Evolutionary conservation across 1,140 invertebrate genomes (phyloP).

Genomic region (Trichonephila clavata): DNA sequence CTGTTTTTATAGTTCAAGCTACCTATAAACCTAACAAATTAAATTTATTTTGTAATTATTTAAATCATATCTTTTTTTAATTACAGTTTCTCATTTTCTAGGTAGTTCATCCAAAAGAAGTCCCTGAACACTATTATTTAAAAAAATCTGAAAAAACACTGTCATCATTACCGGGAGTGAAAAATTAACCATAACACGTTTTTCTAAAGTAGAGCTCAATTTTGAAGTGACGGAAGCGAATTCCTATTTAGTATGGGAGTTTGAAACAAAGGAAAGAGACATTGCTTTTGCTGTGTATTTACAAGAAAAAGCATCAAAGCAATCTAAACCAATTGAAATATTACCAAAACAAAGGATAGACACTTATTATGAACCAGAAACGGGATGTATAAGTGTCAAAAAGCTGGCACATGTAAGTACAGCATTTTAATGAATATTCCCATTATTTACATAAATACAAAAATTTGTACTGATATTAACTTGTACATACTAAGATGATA

Average conservation of each 20-base stretch:
- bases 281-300: slow-evolving; percentile 91
- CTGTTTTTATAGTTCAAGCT: too few species aligned
- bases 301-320: slow-evolving; percentile 80
- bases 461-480: too few species aligned
- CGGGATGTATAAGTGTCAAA: neutral
- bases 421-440: neutral
- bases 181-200: neutral
- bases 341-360: neutral
- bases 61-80: neutral
- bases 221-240: slow-evolving; percentile 85
- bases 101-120: slow-evolving; percentile 88
- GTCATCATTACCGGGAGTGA: neutral
- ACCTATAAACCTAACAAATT: too few species aligned
- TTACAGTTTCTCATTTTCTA: slow-evolving; percentile 79
- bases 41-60: too few species aligned
- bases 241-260: slow-evolving; percentile 90
- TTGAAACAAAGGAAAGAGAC: slow-evolving; percentile 91
- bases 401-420: neutral
- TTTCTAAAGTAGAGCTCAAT: slow-evolving; percentile 81
- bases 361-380: neutral
- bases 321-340: neutral
- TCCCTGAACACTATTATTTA: slow-evolving; percentile 88
- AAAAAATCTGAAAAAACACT: slow-evolving; percentile 78
- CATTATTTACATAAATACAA: too few species aligned
- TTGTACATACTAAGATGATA: too few species aligned